Evolutionary conservation across 2,888 invertebrate genomes (phyloP).

Genomic region (Muschampia plurimacula): DNA sequence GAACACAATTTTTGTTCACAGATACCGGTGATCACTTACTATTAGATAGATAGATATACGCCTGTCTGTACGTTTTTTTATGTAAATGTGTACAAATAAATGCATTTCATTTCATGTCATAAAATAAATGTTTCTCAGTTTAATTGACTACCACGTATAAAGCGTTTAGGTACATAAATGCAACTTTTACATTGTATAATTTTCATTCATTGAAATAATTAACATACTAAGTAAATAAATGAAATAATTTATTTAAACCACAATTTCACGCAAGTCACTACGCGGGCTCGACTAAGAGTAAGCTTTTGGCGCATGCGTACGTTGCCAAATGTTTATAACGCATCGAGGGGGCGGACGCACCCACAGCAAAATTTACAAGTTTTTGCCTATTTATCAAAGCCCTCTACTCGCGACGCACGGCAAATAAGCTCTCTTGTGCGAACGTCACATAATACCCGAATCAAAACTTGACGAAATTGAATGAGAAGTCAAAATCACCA

Average conservation of each 20-base stretch:
- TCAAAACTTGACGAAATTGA: conserved; percentile 66
- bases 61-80: no score
- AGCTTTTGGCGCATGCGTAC: conserved; percentile 34
- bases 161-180: background rate
- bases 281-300: conserved; percentile 4
- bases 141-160: background rate
- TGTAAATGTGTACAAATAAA: no score
- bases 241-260: conserved; percentile 31
- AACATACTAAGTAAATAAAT: conserved; percentile 3
- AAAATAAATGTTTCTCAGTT: background rate
- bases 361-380: conserved; percentile 62
- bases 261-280: conserved; percentile 31
- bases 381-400: conserved; percentile 71
- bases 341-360: conserved; percentile 60
- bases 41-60: no score
- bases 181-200: background rate
- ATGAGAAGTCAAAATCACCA: conserved; percentile 70
- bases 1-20: no score
- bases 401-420: conserved; percentile 66
- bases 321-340: conserved; percentile 44
- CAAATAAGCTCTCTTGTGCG: conserved; percentile 62
- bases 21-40: no score
- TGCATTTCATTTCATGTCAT: background rate
- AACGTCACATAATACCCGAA: conserved; percentile 63
- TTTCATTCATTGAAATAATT: background rate